Base-by-base conservation (phyloP, 2,797 vertebrate species). In the Lithobates pipiens region DNA sequence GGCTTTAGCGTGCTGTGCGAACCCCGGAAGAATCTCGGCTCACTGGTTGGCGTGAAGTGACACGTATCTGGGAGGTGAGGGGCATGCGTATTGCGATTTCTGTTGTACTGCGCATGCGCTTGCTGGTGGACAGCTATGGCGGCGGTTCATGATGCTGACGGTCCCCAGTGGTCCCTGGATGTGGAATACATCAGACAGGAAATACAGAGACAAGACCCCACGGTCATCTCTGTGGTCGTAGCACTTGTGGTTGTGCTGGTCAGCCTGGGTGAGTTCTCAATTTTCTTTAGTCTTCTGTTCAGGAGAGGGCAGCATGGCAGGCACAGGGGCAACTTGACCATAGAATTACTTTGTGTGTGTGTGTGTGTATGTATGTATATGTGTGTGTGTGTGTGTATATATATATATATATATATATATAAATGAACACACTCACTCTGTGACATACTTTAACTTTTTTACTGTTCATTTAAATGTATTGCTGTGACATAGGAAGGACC, bases 241-340 rank as follows among this genome's bases (percentile, higher is more conserved):
- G 95, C 96, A 9, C 13, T 97, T 50, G 88, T 95, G 0, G 92
- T 98, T 70, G 76, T 96, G 84, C 81, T 93, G 63, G 23, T 96
- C 80, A 96, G 95, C 0, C 89, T 95, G 34, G 93, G 98, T 98
- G 85, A 94, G 95, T 89, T 3, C 23, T 57, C 2, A 16, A 50
- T 50, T 2, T 50, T 1, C 15, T 54, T 3, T 32, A 32, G 50
- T 54, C 15, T 54, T 16, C 50, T 5, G 2, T 29, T 2, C 10
- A 11, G 0, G 44, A 46, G 8, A 39, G 39, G 39, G 1, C 1
- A 8, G 39, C 8, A 39, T 46, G 44, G 44, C 3, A 44, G 42
- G 42, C 10, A 44, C 10, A 44, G 10, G 42, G 42, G 42, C 44
- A 46, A 2, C 44, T 0, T 46, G 44, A 13, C 8, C 39, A 39